These are phyloP conservation scores for Ciona savignyi DNA, from an alignment of 23 tunicate genomes.

Conservation along the genomic window DNA sequence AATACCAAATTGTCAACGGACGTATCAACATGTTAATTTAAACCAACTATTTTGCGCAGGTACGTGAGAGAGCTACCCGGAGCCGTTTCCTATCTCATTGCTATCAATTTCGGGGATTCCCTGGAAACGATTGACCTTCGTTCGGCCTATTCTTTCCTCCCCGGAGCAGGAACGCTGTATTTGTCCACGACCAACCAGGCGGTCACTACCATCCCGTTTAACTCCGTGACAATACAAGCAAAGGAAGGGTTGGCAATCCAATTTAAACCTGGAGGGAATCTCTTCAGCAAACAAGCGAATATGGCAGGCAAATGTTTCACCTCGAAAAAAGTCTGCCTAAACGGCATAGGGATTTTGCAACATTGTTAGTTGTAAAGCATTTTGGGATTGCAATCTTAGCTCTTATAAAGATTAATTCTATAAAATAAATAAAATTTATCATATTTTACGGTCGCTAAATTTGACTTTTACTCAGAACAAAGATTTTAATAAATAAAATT, in stretches of 20 bases:
- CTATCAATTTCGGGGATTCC: slow-evolving; percentile 39
- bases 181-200: slow-evolving; percentile 9
- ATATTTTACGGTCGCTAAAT: too few relatives aligned
- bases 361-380: too few relatives aligned
- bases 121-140: slow-evolving; percentile 3
- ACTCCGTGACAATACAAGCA: too few relatives aligned
- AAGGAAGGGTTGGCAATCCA: slow-evolving; percentile 18
- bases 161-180: slow-evolving; percentile 13
- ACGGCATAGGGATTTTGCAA: slow-evolving; percentile 48
- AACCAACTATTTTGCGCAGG: too few relatives aligned
- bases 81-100: slow-evolving; percentile 23
- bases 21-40: too few relatives aligned
- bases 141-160: neutral
- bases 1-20: too few relatives aligned
- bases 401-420: too few relatives aligned
- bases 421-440: too few relatives aligned
- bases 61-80: slow-evolving; percentile 70
- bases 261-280: slow-evolving; percentile 24
- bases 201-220: too few relatives aligned
- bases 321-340: slow-evolving; percentile 50
- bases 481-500: too few relatives aligned
- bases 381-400: too few relatives aligned
- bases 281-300: slow-evolving; percentile 13
- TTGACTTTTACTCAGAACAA: too few relatives aligned
- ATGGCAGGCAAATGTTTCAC: slow-evolving; percentile 35